Percentiles rank a stretch among this genome's conserved stretches.
Conservation (phyloP, 1,140 invertebrate species). For the Philotrypesis tridentata region DNA sequence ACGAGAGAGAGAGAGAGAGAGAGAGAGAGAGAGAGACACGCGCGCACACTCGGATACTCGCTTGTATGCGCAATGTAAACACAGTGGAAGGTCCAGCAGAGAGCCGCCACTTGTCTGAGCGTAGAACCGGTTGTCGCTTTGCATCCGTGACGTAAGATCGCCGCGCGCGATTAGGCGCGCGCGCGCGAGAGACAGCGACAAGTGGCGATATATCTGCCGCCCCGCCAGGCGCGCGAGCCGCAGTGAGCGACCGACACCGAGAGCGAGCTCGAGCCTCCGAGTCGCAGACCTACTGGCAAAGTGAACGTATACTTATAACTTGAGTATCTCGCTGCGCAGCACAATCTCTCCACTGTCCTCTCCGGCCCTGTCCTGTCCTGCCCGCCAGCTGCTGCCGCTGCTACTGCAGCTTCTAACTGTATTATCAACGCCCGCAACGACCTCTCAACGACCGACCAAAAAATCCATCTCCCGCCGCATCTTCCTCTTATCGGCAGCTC, state of each 20-base stretch:
- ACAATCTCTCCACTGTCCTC: background rate
- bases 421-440: too few species aligned
- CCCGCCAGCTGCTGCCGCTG: too few species aligned
- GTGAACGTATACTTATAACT: background rate
- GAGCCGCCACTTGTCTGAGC: constrained; percentile 47
- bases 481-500: too few species aligned
- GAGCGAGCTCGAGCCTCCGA: constrained; percentile 27
- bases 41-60: constrained; percentile 5
- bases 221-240: too few species aligned
- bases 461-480: too few species aligned
- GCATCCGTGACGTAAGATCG: constrained; percentile 67
- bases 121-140: constrained; percentile 66
- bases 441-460: too few species aligned
- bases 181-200: constrained; percentile 41
- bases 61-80: constrained; percentile 57
- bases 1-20: background rate
- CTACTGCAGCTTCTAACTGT: too few species aligned
- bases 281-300: background rate
- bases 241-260: constrained; percentile 58
- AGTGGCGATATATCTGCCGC: constrained; percentile 23
- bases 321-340: too few species aligned
- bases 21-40: background rate
- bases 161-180: constrained; percentile 11
- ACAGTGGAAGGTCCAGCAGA: constrained; percentile 53
- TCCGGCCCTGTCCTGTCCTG: too few species aligned